Conservation (phyloP, 2,888 invertebrate genomes). For the Pammene aurita region DNA sequence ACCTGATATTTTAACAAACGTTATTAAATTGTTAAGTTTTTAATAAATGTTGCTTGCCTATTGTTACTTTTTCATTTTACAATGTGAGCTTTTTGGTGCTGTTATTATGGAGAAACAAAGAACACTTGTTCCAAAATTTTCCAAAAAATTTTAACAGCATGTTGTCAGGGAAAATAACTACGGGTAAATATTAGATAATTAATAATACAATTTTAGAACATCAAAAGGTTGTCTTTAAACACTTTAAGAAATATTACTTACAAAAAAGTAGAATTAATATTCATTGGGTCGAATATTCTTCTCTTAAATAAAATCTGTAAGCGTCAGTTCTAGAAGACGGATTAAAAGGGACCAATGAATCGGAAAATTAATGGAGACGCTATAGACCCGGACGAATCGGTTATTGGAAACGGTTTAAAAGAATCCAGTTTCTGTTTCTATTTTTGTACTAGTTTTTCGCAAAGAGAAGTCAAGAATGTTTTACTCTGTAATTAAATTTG, state of each 20-base stretch:
- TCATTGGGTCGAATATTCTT: slow-evolving; percentile 6
- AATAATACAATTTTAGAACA: no score
- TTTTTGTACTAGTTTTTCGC: slow-evolving; percentile 1
- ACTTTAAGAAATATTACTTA: no score
- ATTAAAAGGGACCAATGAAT: slow-evolving; percentile 30
- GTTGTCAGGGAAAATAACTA: no score
- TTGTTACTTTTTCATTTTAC: background rate
- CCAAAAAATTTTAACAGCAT: no score
- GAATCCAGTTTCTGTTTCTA: background rate
- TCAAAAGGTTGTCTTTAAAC: no score
- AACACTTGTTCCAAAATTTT: no score
- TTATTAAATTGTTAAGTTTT: background rate
- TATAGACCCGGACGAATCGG: slow-evolving; percentile 17
- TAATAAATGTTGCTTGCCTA: background rate
- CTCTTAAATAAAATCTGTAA: slow-evolving; percentile 28
- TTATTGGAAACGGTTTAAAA: slow-evolving; percentile 26
- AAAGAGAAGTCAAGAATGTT: no score
- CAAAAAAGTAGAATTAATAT: background rate
- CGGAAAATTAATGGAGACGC: slow-evolving; percentile 34
- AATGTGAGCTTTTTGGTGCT: background rate
- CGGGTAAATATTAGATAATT: no score
- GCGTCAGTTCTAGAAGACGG: slow-evolving; percentile 24
- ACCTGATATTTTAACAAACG: background rate
- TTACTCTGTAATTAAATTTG: no score
- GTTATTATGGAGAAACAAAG: no score